phyloP scores from a whole-genome alignment of 2,888 invertebrate genomes.

The Hybos culiciformis region DNA sequence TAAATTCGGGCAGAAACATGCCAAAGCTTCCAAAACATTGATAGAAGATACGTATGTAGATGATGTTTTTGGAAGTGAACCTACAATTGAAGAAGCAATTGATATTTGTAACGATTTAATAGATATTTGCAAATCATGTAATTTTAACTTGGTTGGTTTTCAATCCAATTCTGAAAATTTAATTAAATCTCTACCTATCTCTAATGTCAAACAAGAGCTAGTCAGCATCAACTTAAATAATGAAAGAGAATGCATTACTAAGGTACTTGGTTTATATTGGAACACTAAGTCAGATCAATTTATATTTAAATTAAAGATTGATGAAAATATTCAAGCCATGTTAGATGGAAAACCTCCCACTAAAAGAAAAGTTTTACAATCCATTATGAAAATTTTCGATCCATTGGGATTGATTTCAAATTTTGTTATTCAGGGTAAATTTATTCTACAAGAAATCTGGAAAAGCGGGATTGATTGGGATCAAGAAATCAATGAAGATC shows the following conservation, averaged over 20 bases:
- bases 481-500: not conserved
- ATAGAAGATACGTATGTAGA: too few species aligned
- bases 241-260: not conserved
- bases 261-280: too few species aligned
- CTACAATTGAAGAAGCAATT: too few species aligned
- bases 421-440: constrained; percentile 5
- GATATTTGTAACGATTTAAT: too few species aligned
- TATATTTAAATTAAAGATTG: constrained; percentile 3
- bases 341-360: too few species aligned
- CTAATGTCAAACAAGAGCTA: not conserved
- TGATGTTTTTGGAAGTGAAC: too few species aligned
- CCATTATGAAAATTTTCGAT: constrained; percentile 3
- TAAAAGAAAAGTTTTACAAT: not conserved
- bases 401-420: constrained; percentile 8
- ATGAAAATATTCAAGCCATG: too few species aligned
- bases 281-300: constrained; percentile 2
- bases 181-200: too few species aligned
- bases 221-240: not conserved
- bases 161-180: too few species aligned
- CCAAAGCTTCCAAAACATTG: too few species aligned
- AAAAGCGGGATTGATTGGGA: constrained; percentile 5
- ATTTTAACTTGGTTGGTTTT: not conserved
- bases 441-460: constrained; percentile 8
- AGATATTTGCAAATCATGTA: not conserved
- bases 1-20: not conserved